Base-by-base conservation (phyloP, 2,888 invertebrate species). In the Agrochola lota region DNA sequence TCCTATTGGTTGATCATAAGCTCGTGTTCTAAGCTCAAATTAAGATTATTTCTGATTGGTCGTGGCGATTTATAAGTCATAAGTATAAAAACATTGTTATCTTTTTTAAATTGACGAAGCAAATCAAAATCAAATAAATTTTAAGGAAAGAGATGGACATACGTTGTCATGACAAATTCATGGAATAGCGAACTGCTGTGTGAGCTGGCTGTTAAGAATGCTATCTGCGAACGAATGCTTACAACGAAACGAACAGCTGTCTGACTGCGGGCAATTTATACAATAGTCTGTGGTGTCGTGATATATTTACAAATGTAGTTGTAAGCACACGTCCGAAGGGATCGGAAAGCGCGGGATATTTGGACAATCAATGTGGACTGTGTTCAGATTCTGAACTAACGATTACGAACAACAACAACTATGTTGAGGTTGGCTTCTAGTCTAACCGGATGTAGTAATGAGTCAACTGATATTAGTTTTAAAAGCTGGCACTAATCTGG, bases 41-140 rank as follows among this genome's bases (percentile, higher is more conserved):
- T 75, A 68, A 90, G 86, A 84, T 78, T 79, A n/a, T 46, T 85
- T 90, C 66, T 87, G 81, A 94, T 94, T 94, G 92, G 94, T 73
- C 67, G 46, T 17, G 43, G n/a, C 26, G 12, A 30, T 74, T 73
- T 77, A 76, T 12, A 78, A 78, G 74, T 49, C 46, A 70, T 64
- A 26, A 68, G 46, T 52, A 20, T 11, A 46, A 78, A 81, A 85
- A 73, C 70, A 78, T 73, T 85, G 52, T 84, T 83, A 69, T 63
- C 90, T 80, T 67, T 52, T 43, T 30, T 9, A 12, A 17, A 30
- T 60, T 26, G 43, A 35, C n/a, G 23, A 59, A 2, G 17, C 17
- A 62, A 79, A 78, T 74, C 23, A 26, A 35, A 46, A 62, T 1
- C 49, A 66, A 63, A 49, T 66, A 60, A 73, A 82, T 17, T 43